A percentile compares a stretch with the other conserved stretches of the same genome.
Evolutionary conservation across 2,797 vertebrate species (phyloP).

Genomic region (Calcarius lapponicus): DNA sequence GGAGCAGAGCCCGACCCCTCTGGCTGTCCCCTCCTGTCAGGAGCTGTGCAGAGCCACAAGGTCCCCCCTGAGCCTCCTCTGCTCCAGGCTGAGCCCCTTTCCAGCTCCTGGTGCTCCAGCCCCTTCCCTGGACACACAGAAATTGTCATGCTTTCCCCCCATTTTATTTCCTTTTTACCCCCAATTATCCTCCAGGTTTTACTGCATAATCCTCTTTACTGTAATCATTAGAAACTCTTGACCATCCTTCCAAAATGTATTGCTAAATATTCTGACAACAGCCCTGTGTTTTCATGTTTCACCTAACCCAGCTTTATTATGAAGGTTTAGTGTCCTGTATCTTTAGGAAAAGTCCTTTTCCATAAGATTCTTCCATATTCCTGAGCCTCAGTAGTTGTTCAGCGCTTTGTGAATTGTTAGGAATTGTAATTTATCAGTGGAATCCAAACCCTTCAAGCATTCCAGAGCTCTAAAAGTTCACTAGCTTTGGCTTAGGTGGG

Average conservation of each 20-base stretch:
- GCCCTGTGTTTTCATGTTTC: neutral
- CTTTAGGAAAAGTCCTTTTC: neutral
- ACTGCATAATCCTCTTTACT: neutral
- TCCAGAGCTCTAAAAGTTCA: neutral
- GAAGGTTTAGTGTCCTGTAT: fast-evolving
- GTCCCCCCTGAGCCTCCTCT: neutral
- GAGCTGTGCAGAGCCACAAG: neutral
- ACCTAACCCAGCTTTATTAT: neutral
- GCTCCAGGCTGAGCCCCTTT: neutral
- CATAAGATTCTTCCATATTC: fast-evolving
- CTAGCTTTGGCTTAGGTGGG: neutral
- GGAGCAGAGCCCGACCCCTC: too few species aligned
- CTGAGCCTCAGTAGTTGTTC: neutral
- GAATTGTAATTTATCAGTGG: fast-evolving
- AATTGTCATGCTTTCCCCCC: neutral
- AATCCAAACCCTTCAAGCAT: neutral
- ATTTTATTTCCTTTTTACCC: fast-evolving
- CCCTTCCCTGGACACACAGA: neutral
- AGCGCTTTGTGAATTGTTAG: neutral
- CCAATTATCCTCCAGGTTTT: neutral
- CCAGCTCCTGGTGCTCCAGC: neutral
- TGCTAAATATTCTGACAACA: neutral
- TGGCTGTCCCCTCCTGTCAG: too few species aligned
- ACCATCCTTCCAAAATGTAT: neutral
- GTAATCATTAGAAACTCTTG: neutral